Percentiles rank a stretch among this genome's conserved stretches.
Evolutionary conservation across 2,113 vertebrate genomes (phyloP).

Genomic region (Morone chrysops): DNA sequence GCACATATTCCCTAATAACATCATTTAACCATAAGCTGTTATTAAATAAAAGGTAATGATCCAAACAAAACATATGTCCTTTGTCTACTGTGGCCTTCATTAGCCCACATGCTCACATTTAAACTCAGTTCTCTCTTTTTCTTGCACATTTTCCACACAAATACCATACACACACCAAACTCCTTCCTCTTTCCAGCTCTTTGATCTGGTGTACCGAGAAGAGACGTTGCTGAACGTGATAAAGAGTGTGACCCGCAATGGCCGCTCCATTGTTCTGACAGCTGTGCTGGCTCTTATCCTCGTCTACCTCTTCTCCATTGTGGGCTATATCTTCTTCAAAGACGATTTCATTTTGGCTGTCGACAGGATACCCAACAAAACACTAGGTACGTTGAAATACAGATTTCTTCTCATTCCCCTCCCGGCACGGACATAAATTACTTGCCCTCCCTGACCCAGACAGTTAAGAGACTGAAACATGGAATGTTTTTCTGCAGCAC

Average conservation of each 20-base stretch:
- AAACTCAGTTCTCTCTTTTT: neutral
- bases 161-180: neutral
- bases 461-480: neutral
- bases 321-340: constrained; percentile 99
- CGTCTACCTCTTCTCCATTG: constrained; percentile 99
- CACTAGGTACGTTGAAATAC: constrained; percentile 75
- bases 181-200: constrained; percentile 86
- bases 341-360: constrained; percentile 98
- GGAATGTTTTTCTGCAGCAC: constrained; percentile 6
- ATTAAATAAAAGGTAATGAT: neutral
- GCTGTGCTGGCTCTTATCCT: constrained; percentile 97
- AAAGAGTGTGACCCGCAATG: constrained; percentile 98
- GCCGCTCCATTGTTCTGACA: constrained; percentile 96
- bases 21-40: neutral
- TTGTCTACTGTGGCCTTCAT: neutral
- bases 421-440: neutral
- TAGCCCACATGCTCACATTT: neutral
- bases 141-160: neutral
- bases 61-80: neutral
- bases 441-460: constrained; percentile 7
- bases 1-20: neutral
- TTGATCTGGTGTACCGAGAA: constrained; percentile 97
- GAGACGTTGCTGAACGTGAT: constrained; percentile 98
- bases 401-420: neutral
- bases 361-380: constrained; percentile 96